Base-by-base conservation (phyloP, 2,888 invertebrate genomes). In the Ctena decussata region DNA sequence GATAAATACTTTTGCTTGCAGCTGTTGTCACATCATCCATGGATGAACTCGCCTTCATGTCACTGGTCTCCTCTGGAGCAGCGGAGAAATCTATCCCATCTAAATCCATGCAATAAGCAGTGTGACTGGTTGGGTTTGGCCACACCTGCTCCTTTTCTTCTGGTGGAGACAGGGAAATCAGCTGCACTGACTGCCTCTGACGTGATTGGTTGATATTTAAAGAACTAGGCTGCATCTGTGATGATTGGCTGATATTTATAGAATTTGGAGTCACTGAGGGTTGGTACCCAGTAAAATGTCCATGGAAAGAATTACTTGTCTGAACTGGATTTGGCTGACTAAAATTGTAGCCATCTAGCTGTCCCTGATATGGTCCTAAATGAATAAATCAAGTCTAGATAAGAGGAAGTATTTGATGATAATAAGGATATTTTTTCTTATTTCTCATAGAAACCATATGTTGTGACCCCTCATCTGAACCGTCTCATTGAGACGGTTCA, bases 11-110 rank as follows among this genome's bases (percentile, higher is more conserved):
- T n/a, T 86, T 75, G 3, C 69, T 75, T n/a, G 53, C 70, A 24
- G 79, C 78, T n/a, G 83, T 76, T 15, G 85, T 32, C 37, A 85
- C 39, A 53, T 91, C 90, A 21, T 90, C 90, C 41, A 82, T 3
- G 12, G 88, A 87, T 0, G 89, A 80, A 32, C 79, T 82, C 18
- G 73, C 30, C 21, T 53, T 84, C 70, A 86, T 70, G 49, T 53
- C 30, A 37, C 37, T 24, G 21, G 46, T 35, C 32, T 32, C 49
- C n/a, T 53, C 71, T 12, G 15, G 65, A 6, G 41, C 32, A 11
- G 60, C 32, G 15, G 85, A 88, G 82, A 94, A 94, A 76, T 92
- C 92, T 12, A 94, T 76, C 15, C 92, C 94, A 70, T 92, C 89
- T n/a, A 94, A 83, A 69, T 94, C 94, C 78, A 76, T 88, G 5